phyloP scores from a whole-genome alignment of 2,888 invertebrate genomes.

The Pycnomerus fuliginosus region DNA sequence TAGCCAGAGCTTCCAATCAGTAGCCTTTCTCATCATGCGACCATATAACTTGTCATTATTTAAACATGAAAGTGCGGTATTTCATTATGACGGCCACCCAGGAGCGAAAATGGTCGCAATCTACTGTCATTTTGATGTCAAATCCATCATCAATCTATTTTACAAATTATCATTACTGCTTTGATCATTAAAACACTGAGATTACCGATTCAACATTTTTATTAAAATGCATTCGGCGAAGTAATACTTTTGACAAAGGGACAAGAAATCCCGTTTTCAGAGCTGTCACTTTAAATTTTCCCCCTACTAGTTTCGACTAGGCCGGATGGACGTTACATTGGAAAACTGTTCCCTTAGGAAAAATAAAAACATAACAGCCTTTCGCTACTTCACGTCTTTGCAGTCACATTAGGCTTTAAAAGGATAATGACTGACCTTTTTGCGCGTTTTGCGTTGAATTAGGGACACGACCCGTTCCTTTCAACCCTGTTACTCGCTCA shows the following conservation, averaged over 20 bases:
- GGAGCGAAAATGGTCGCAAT: constrained; percentile 22
- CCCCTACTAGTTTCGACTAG: constrained; percentile 26
- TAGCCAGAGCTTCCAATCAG: constrained; percentile 22
- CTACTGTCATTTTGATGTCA: constrained; percentile 27
- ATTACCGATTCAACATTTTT: constrained; percentile 15
- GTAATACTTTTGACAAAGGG: constrained; percentile 25
- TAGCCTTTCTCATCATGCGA: constrained; percentile 21
- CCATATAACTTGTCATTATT: constrained; percentile 26
- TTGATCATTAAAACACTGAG: constrained; percentile 25
- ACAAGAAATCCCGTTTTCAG: constrained; percentile 29
- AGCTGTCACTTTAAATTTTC: constrained; percentile 34
- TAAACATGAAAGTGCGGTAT: constrained; percentile 25
- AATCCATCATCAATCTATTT: constrained; percentile 26
- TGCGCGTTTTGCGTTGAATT: constrained; percentile 12
- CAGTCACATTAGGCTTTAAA: constrained; percentile 20
- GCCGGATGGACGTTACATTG: constrained; percentile 33
- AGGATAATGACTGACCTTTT: constrained; percentile 22
- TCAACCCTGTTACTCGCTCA: no score
- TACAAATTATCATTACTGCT: constrained; percentile 25
- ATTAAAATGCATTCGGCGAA: constrained; percentile 5
- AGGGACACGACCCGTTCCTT: no score
- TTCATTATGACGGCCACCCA: constrained; percentile 25
- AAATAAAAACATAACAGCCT: constrained; percentile 39
- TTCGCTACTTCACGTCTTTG: constrained; percentile 18
- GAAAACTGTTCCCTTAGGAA: constrained; percentile 38